Percentiles rank a stretch among this genome's conserved stretches.
Evolutionary conservation across 2,797 vertebrate genomes (phyloP).

Genomic region (Acanthurus lineatus): DNA sequence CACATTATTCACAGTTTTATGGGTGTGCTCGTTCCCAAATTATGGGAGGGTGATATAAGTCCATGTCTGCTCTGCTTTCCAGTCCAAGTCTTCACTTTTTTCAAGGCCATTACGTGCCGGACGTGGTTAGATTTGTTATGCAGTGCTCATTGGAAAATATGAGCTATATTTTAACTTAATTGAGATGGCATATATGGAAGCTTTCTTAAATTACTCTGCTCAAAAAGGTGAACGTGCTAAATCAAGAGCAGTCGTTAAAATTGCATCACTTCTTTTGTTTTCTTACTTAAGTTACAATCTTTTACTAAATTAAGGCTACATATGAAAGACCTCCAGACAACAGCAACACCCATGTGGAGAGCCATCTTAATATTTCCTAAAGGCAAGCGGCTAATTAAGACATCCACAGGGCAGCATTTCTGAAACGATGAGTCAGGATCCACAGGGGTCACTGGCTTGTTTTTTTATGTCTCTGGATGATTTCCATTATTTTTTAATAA

Average conservation of each 20-base stretch:
- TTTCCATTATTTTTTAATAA: conserved; percentile 61
- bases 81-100: conserved; percentile 50
- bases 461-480: conserved; percentile 50
- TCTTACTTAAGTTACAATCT: conserved; percentile 19
- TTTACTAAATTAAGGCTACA: conserved; percentile 40
- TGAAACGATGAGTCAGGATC: conserved; percentile 47
- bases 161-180: conserved; percentile 69
- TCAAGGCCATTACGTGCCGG: conserved; percentile 53
- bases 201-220: conserved; percentile 11
- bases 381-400: conserved; percentile 58
- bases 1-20: conserved; percentile 77
- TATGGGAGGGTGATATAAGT: conserved; percentile 56
- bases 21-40: conserved; percentile 67
- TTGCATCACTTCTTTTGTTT: conserved; percentile 26
- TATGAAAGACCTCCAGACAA: not conserved
- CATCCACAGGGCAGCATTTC: conserved; percentile 36
- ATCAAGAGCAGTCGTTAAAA: conserved; percentile 44
- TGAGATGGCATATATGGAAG: conserved; percentile 62
- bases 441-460: conserved; percentile 30
- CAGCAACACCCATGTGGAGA: conserved; percentile 27
- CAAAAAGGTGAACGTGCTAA: conserved; percentile 53
- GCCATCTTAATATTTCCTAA: conserved; percentile 41
- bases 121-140: conserved; percentile 53
- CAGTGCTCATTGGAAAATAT: conserved; percentile 60
- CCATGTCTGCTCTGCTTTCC: conserved; percentile 42